Conservation (phyloP, 2,113 vertebrate species). For the Pygoscelis antarcticus region DNA sequence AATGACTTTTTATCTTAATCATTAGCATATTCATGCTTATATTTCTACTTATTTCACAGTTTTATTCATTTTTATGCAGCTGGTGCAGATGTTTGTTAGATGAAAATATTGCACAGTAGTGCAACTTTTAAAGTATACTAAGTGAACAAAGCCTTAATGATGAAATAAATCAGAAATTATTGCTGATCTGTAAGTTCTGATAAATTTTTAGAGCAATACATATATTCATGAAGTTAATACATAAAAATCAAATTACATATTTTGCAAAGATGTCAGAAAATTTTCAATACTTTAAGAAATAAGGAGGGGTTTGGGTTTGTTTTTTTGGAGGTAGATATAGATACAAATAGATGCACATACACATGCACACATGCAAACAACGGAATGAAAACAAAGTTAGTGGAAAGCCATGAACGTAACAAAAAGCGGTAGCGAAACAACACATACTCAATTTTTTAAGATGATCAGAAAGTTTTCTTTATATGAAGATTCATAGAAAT, state of each 20-base stretch:
- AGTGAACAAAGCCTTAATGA: neutral
- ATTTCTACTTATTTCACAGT: neutral
- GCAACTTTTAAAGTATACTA: neutral
- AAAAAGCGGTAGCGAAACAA: neutral
- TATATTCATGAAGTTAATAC: neutral
- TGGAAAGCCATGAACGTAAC: neutral
- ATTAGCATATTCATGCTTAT: neutral
- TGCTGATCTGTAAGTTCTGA: neutral
- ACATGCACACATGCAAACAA: neutral
- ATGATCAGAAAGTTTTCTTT: neutral
- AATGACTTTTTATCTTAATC: neutral
- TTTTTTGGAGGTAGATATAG: neutral
- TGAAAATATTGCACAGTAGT: neutral
- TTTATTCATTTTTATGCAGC: neutral
- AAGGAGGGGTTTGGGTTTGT: fast-evolving
- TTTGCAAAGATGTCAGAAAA: neutral
- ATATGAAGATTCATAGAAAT: neutral
- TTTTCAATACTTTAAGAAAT: neutral
- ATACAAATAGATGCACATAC: neutral
- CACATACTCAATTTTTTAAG: neutral
- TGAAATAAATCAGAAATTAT: neutral
- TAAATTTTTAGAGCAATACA: neutral
- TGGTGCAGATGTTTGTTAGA: neutral
- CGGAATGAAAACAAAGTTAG: neutral
- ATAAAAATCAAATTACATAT: neutral